Percentiles rank a stretch among this genome's conserved stretches.
These are phyloP conservation scores for Phyllopteryx taeniolatus DNA, from an alignment of 2,113 vertebrate species.

Conservation along the genomic window DNA sequence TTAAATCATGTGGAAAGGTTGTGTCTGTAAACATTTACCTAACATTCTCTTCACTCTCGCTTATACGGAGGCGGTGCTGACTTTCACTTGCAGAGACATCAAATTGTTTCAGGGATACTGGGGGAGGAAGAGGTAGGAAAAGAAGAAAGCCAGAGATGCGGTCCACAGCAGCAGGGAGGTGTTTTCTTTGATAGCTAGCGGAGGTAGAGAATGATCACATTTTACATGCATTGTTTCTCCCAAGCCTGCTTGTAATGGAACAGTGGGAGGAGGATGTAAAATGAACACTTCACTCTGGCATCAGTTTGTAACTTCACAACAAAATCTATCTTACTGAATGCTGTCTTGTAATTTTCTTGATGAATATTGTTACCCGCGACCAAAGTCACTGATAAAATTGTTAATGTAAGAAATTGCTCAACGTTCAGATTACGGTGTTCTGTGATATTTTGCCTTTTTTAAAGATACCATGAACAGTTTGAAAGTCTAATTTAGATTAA, in stretches of 20 bases:
- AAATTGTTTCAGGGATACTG: conserved; percentile 29
- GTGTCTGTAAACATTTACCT: conserved; percentile 5
- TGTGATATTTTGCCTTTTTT: not conserved
- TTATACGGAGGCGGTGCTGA: conserved; percentile 17
- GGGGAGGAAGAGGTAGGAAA: conserved; percentile 36
- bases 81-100: conserved; percentile 21
- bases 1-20: not conserved
- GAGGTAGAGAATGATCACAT: conserved; percentile 51
- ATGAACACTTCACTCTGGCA: conserved; percentile 1
- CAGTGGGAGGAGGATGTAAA: conserved; percentile 46
- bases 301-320: conserved; percentile 5
- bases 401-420: not conserved
- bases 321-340: conserved; percentile 4
- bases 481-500: too few relatives aligned
- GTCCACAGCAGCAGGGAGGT: conserved; percentile 36
- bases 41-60: conserved; percentile 4
- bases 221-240: conserved; percentile 40
- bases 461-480: too few relatives aligned
- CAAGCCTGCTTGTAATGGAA: conserved; percentile 40
- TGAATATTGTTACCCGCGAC: not conserved
- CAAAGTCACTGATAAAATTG: not conserved
- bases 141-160: conserved; percentile 25
- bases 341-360: not conserved
- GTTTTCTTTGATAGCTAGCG: conserved; percentile 51
- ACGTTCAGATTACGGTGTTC: not conserved